phyloP scores from a whole-genome alignment of 2,113 vertebrate genomes.

The Phyllostomus discolor region DNA sequence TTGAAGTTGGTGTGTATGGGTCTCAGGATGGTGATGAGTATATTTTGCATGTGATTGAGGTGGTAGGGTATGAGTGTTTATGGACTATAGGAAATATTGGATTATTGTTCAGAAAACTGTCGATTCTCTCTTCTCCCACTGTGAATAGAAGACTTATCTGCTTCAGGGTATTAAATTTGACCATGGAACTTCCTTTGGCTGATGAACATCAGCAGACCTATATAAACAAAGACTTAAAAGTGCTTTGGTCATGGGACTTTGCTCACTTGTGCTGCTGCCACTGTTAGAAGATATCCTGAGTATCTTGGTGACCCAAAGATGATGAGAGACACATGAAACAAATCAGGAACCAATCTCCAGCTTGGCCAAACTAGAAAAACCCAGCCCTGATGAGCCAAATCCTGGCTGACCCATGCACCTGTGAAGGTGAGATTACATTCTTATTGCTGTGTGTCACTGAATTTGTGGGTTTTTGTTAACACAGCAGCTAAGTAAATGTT shows the following conservation, averaged over 20 bases:
- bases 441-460: neutral
- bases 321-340: neutral
- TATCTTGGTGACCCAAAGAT: neutral
- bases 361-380: neutral
- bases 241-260: neutral
- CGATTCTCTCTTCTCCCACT: neutral
- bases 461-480: neutral
- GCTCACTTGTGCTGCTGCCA: neutral
- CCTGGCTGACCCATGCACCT: neutral
- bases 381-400: neutral
- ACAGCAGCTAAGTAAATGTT: neutral
- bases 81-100: neutral
- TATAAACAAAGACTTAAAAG: neutral
- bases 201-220: neutral
- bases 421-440: neutral
- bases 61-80: neutral
- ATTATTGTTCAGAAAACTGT: neutral
- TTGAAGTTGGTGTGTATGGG: neutral
- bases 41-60: neutral
- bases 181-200: neutral
- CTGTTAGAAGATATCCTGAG: neutral
- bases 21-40: neutral
- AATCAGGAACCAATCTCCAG: neutral
- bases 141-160: neutral
- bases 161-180: neutral